Base-by-base conservation (phyloP, 2,797 vertebrate genomes). In the Platyrinchus mystaceus region DNA sequence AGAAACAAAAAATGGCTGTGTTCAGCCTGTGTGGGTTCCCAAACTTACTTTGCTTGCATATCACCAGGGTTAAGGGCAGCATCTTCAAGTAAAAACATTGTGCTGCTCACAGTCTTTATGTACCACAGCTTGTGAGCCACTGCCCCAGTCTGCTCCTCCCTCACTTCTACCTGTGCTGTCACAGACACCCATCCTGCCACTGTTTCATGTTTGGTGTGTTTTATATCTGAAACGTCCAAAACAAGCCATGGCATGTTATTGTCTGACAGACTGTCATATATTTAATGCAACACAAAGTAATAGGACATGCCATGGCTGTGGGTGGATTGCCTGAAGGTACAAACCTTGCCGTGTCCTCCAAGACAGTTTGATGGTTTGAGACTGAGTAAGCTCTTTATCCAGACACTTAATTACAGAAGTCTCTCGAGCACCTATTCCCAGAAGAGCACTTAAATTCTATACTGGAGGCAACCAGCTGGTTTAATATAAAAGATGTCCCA, bases 31-130 rank as follows among this genome's bases (percentile, higher is more conserved):
- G 27, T 43, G 39, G 23, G 8, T 49, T 64, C 39, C 63, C 69
- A 80, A 80, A 64, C 20, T 79, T 68, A 28, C 43, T 53, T 20
- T 53, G 60, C 53, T 62, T 62, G 15, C 26, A 5, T 37, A 41
- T 37, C 23, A 43, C 39, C 3, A 2, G 32, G 58, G 24, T 34
- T 23, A 53, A 69, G 21, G 41, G 46, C 18, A 49, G 58, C 39
- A 70, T 63, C 17, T 75, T 58, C 34, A 39, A 75, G 27, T 19
- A 80, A 74, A 21, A 66, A 21, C 11, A 68, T 1, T 28, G 23
- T 0, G 1, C n/a, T 62, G 55, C 36, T 36, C 2, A 1, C n/a
- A 50, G 28, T 12, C 47, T 78, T 7, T 10, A 19, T 1, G 1
- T 36, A 74, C 56, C 44, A 58, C 26, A 41, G 55, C 21, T n/a